Evolutionary conservation across 23 tunicate species (phyloP), one percentile per base, ranked within the genome.

Genomic region (Trididemnum miniatum): DNA sequence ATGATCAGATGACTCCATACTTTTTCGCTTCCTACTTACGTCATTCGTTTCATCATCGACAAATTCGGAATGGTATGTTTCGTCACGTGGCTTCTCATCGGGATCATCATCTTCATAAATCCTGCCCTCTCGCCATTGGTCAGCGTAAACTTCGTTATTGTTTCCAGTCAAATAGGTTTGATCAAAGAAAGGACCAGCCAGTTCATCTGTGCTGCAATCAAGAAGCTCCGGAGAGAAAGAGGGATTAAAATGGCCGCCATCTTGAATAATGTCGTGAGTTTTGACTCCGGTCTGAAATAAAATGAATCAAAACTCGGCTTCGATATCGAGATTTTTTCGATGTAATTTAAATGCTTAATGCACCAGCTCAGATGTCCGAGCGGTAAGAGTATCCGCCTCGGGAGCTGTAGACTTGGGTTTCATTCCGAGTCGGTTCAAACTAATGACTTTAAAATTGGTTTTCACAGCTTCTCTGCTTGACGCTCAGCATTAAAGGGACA

Each of bases 51-150:
- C 9, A 9, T 15, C 54, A 15, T 44, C 15, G n/a, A n/a, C n/a
- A n/a, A n/a, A n/a, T n/a, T n/a, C n/a, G n/a, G n/a, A n/a, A n/a
- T n/a, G n/a, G n/a, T n/a, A n/a, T n/a, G n/a, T n/a, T n/a, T n/a
- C n/a, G n/a, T n/a, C n/a, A n/a, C n/a, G n/a, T n/a, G n/a, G n/a
- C n/a, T 63, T 24, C 5, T 22, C 7, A 32, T 31, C 39, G 67
- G 44, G 22, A 32, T n/a, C 71, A 71, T 44, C 81, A 44, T 64
- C 77, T 33, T 77, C 77, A 50, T 31, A 77, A 20, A 28, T 37
- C 37, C 4, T 18, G 35, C 27, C 89, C 34, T 50, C 72, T 24
- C 77, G 72, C 89, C 89, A 85, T 77, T 77, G 82, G 83, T 37
- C 87, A 51, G 36, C 87, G 71, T 37, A 82, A 26, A 32, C 51